Evolutionary conservation across 2,113 vertebrate species (phyloP), one percentile per base, ranked within the genome.

Genomic region (Excalfactoria chinensis): DNA sequence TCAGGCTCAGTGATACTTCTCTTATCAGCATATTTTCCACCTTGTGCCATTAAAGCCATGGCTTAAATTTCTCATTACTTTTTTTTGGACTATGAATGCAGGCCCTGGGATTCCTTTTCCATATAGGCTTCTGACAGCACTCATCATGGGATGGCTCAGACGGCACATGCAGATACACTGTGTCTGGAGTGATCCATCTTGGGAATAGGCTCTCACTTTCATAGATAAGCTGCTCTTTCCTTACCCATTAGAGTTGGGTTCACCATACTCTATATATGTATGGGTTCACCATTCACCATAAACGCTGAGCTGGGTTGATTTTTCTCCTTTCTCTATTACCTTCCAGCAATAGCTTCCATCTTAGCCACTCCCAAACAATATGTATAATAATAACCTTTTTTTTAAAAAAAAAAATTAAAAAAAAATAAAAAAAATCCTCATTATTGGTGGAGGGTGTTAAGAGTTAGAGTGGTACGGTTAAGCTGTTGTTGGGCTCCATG

Each of bases 111-210:
- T 37, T 90, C 11, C 10, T 11, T 3, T 48, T 21, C 28, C 18
- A 37, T 0, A 0, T 55, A 21, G 55, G 26, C 5, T 11, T 13
- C 25, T 43, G 21, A 26, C 21, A 41, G 35, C 8, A 56, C n/a
- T 11, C 28, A 62, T 55, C 37, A 21, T 21, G 23, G 25, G 30
- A 16, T n/a, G 34, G 12, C 22, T 53, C 18, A 21, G 1, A 21
- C 11, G 3, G 4, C 6, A 21, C 23, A 43, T 3, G 23, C 17
- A 30, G 34, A 56, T 4, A 72, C 41, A 26, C 30, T 53, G 12
- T 44, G 9, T 17, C 41, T 56, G 25, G 11, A 8, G 28, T 8
- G 10, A 58, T n/a, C 9, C 25, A 28, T n/a, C 46, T 68, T 16
- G 7, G 41, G 43, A 68, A 56, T 5, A 19, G 9, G 6, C 22